Conservation (phyloP, 2,888 invertebrate genomes). For the Rhyacophila evoluta region DNA sequence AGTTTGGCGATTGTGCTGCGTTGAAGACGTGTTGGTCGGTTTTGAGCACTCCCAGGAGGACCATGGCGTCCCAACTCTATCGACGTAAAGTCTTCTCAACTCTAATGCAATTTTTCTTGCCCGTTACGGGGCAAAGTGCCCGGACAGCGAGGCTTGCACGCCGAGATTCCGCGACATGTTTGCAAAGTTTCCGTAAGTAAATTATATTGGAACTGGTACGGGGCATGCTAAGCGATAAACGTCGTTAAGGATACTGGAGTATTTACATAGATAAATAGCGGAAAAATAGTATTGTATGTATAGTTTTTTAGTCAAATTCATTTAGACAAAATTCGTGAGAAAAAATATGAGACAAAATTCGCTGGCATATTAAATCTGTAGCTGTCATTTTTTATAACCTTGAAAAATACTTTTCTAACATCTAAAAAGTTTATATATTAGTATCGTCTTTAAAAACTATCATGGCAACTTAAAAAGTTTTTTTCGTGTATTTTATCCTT, state of each 20-base stretch:
- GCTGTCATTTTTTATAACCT: too few relatives aligned
- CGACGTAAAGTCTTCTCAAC: slow-evolving; percentile 1
- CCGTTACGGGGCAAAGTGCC: slow-evolving; percentile 21
- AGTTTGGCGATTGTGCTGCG: not conserved
- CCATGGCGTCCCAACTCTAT: not conserved
- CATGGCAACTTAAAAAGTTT: too few relatives aligned
- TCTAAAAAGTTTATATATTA: too few relatives aligned
- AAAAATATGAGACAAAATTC: too few relatives aligned
- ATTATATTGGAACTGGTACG: not conserved
- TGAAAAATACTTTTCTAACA: too few relatives aligned
- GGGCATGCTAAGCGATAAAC: not conserved
- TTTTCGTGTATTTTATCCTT: too few relatives aligned
- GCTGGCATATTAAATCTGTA: too few relatives aligned
- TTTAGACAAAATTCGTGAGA: not conserved
- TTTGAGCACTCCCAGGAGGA: not conserved
- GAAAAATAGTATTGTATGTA: too few relatives aligned
- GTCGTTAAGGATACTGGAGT: not conserved
- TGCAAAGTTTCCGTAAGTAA: not conserved
- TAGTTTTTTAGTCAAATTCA: too few relatives aligned
- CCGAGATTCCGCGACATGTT: slow-evolving; percentile 15
- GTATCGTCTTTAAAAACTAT: too few relatives aligned
- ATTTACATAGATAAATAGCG: too few relatives aligned
- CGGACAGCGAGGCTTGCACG: not conserved
- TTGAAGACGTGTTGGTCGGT: not conserved
- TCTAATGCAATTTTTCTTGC: slow-evolving; percentile 24